Base-by-base conservation (phyloP, 2,888 invertebrate genomes). In the Tuberolachnus salignus region DNA sequence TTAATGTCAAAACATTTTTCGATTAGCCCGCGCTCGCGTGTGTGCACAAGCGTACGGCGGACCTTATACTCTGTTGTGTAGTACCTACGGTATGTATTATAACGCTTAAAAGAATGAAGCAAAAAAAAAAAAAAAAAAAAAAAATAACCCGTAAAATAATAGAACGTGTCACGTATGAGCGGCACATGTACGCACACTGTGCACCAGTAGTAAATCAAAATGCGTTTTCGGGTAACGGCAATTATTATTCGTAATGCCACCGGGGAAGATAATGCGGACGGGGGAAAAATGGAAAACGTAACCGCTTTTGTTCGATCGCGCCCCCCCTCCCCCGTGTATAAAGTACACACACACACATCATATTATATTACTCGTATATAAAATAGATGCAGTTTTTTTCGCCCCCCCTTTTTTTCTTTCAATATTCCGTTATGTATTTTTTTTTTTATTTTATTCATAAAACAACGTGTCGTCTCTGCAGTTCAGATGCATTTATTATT, bases 291-390 rank as follows among this genome's bases (percentile, higher is more conserved):
- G 34, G 73, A 63, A 66, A 67, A 46, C 67, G 44, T 78, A 78
- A 78, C 67, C 75, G 75, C 67, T 67, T n/a, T 78, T 78, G 75
- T 78, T 78, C 67, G 34, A 78, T 67, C 59, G 67, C 75, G n/a
- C n/a, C n/a, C n/a, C n/a, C n/a, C n/a, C n/a, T n/a, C n/a, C 67
- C 75, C 67, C 34, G 46, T 57, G 34, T 10, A 72, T 71, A n/a
- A 49, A 26, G 51, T n/a, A 11, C 2, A 46, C 46, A 13, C 10
- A 44, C 10, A 44, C 44, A 10, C 6, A 44, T 4, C 44, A 46
- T 46, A 46, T 10, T 46, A 46, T 46, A 34, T 34, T 34, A 64
- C 3, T 19, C 46, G 46, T 53, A 67, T 9, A 42, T 63, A n/a
- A n/a, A 34, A 34, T 26, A 11, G 34, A 34, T 34, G 63, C 63